These are phyloP conservation scores for Formica selysi DNA, from an alignment of 1,140 invertebrate genomes.

Conservation along the genomic window DNA sequence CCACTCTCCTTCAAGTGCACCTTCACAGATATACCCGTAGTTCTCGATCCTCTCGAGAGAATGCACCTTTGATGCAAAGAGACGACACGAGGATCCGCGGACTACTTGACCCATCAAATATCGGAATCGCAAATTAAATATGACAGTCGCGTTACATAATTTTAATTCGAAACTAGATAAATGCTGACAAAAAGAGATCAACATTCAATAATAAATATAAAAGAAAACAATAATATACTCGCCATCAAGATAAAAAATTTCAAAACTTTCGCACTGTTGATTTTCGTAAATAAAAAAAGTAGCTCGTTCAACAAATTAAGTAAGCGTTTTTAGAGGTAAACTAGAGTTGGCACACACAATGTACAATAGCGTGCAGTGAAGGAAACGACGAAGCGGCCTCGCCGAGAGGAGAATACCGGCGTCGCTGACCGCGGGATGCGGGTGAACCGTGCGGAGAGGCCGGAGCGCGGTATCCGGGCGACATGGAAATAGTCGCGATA, in stretches of 20 bases:
- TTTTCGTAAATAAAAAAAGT: background rate
- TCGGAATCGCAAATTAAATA: background rate
- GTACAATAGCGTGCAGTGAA: background rate
- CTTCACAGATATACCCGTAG: constrained; percentile 71
- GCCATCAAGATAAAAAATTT: background rate
- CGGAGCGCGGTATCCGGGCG: constrained; percentile 69
- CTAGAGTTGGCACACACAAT: constrained; percentile 3
- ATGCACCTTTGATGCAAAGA: constrained; percentile 47
- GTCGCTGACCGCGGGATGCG: constrained; percentile 60
- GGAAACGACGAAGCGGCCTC: constrained; percentile 55
- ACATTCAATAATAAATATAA: constrained; percentile 15
- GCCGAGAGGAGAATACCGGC: constrained; percentile 50
- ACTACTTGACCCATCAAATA: background rate
- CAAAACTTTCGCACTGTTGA: no score
- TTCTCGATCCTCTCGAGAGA: constrained; percentile 67
- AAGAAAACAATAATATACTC: background rate
- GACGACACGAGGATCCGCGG: constrained; percentile 15
- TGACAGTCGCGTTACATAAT: background rate
- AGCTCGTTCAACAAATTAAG: background rate
- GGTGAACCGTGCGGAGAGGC: constrained; percentile 23
- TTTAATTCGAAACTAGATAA: background rate
- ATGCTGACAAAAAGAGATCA: background rate
- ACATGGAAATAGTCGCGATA: constrained; percentile 82
- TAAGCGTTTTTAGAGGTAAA: constrained; percentile 8
- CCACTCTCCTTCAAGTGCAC: constrained; percentile 75